Percentiles rank a stretch among this genome's conserved stretches.
These are phyloP conservation scores for Phycodurus eques DNA, from an alignment of 2,113 vertebrate genomes.

Conservation along the genomic window DNA sequence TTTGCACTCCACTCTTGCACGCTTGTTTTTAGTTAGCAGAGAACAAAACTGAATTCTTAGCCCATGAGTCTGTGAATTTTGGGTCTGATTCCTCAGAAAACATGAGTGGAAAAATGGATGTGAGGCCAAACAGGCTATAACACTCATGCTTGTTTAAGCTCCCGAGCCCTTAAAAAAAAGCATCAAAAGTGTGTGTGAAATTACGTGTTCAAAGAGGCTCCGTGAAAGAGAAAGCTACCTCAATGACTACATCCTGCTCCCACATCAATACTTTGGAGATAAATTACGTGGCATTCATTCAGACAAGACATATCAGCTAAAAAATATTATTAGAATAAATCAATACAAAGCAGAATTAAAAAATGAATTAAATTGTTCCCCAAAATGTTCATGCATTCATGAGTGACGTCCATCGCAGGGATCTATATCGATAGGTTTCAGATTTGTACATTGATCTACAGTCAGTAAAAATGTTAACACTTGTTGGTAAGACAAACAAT, in stretches of 20 bases:
- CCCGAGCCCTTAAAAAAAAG: conserved; percentile 65
- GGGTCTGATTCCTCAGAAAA: conserved; percentile 65
- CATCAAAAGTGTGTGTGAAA: conserved; percentile 65
- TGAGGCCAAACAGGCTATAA: conserved; percentile 66
- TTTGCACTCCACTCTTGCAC: conserved; percentile 52
- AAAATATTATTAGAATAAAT: not conserved
- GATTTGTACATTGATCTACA: not conserved
- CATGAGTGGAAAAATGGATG: conserved; percentile 58
- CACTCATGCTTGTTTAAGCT: conserved; percentile 74
- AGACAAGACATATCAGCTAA: not conserved
- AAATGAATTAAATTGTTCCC: not conserved
- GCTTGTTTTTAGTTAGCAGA: conserved; percentile 65
- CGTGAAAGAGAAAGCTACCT: conserved; percentile 52
- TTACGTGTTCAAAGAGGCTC: conserved; percentile 55
- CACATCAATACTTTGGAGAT: conserved; percentile 35
- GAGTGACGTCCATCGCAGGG: not conserved
- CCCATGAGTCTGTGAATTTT: conserved; percentile 69
- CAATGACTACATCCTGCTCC: conserved; percentile 46
- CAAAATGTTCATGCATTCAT: not conserved
- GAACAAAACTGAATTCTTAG: conserved; percentile 63
- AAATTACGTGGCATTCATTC: conserved; percentile 5
- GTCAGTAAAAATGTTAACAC: not conserved
- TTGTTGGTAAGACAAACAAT: not conserved
- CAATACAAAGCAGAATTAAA: not conserved
- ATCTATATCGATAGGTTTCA: not conserved